Percentiles rank a stretch among this genome's conserved stretches.
phyloP scores from a whole-genome alignment of 2,797 vertebrate species.

The Lepus oiostolus region DNA sequence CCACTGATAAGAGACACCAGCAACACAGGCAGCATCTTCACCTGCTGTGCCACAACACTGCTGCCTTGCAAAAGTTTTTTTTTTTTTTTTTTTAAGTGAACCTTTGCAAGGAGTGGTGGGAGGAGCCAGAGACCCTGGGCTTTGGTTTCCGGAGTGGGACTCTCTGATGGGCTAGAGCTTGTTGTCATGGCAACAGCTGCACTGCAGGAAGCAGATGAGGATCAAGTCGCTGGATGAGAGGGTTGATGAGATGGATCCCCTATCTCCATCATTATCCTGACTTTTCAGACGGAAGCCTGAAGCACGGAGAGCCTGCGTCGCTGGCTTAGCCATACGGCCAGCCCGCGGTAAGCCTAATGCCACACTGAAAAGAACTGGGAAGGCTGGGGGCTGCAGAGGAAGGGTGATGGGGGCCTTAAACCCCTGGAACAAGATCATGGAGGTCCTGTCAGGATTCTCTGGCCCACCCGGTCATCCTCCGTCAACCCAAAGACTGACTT shows the following conservation, averaged over 20 bases:
- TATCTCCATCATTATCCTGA: neutral
- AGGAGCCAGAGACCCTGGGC: neutral
- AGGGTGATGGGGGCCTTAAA: too few relatives aligned
- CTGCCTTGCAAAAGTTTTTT: too few relatives aligned
- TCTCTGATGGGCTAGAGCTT: neutral
- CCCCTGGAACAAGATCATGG: neutral
- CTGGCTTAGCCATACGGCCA: neutral
- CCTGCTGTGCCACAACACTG: too few relatives aligned
- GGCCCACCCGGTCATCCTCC: neutral
- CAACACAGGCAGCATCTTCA: too few relatives aligned
- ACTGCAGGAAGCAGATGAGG: neutral
- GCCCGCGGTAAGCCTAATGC: neutral
- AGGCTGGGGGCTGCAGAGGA: neutral
- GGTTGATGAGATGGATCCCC: too few relatives aligned
- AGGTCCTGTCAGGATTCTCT: neutral
- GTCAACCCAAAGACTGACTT: too few relatives aligned
- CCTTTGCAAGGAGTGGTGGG: neutral
- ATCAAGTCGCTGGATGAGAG: neutral
- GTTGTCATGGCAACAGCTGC: neutral
- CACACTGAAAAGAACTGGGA: neutral
- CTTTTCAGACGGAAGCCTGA: neutral
- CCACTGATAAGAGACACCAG: too few relatives aligned
- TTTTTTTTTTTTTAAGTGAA: neutral
- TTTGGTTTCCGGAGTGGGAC: neutral
- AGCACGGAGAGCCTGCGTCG: neutral